A percentile compares a stretch with the other conserved stretches of the same genome.
Conservation (phyloP, 2,113 vertebrate species). For the Butorides virescens region DNA sequence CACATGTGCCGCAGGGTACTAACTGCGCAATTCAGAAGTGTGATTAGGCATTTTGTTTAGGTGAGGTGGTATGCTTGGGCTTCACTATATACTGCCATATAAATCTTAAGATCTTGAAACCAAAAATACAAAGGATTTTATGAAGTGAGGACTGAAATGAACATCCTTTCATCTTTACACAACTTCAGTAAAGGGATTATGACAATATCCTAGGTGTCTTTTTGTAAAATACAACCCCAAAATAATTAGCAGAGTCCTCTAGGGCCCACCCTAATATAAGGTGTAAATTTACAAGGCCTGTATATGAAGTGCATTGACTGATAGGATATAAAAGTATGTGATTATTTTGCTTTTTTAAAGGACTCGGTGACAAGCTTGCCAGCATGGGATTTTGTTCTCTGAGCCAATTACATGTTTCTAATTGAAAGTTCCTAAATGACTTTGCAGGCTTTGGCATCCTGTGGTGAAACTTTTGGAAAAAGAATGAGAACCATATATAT, state of each 20-base stretch:
- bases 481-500: not conserved
- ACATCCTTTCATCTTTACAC: not conserved
- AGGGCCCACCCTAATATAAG: not conserved
- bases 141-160: not conserved
- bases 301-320: not conserved
- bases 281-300: not conserved
- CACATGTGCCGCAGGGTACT: not conserved
- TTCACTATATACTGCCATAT: rapidly evolving
- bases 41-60: not conserved
- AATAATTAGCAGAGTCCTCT: not conserved
- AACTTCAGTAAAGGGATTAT: not conserved
- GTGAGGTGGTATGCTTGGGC: rapidly evolving
- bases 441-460: not conserved
- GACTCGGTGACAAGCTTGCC: not conserved
- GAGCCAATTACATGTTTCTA: not conserved
- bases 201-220: not conserved
- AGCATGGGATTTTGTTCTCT: not conserved
- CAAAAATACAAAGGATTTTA: not conserved
- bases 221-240: not conserved
- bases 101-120: not conserved
- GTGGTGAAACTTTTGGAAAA: not conserved
- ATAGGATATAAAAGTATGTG: not conserved
- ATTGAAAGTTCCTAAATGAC: not conserved
- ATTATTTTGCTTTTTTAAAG: not conserved
- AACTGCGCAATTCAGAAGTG: not conserved